phyloP scores from a whole-genome alignment of 2,797 vertebrate genomes.

The Takifugu rubripes region DNA sequence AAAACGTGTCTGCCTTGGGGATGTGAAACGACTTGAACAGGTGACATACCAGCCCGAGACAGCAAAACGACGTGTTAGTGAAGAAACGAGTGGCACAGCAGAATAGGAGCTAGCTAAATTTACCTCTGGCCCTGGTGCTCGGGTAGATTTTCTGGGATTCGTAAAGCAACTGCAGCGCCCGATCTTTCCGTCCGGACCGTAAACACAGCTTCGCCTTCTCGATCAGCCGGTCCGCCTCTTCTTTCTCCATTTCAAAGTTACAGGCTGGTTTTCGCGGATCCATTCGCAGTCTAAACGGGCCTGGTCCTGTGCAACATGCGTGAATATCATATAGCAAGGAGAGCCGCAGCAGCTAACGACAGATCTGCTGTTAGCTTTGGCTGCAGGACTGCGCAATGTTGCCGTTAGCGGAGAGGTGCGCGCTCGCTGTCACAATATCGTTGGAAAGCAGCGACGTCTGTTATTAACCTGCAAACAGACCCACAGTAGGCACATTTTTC shows the following conservation, averaged over 20 bases:
- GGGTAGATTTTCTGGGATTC: conserved; percentile 78
- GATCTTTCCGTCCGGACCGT: conserved; percentile 76
- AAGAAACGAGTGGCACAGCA: conserved; percentile 9
- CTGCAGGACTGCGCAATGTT: conserved; percentile 53
- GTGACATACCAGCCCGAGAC: too few relatives aligned
- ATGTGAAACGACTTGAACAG: too few relatives aligned
- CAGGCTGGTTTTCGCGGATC: background rate
- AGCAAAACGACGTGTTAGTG: too few relatives aligned
- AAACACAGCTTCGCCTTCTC: conserved; percentile 82
- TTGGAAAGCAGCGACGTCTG: conserved; percentile 1
- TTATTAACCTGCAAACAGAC: conserved; percentile 25
- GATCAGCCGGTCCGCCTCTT: conserved; percentile 77
- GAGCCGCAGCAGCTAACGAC: conserved; percentile 29
- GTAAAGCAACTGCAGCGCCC: conserved; percentile 76
- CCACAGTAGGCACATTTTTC: conserved; percentile 31
- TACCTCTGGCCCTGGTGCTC: conserved; percentile 81
- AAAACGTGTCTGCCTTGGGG: too few relatives aligned
- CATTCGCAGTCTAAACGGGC: conserved; percentile 6
- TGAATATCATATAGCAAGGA: conserved; percentile 39
- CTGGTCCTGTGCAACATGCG: conserved; percentile 15
- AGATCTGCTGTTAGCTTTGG: conserved; percentile 43
- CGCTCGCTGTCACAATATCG: conserved; percentile 20
- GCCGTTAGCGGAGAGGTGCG: conserved; percentile 8
- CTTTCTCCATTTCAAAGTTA: conserved; percentile 69
- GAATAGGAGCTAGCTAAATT: conserved; percentile 58